A percentile compares a stretch with the other conserved stretches of the same genome.
These are phyloP conservation scores for Podilymbus podiceps DNA, from an alignment of 2,113 vertebrate genomes.

Conservation along the genomic window DNA sequence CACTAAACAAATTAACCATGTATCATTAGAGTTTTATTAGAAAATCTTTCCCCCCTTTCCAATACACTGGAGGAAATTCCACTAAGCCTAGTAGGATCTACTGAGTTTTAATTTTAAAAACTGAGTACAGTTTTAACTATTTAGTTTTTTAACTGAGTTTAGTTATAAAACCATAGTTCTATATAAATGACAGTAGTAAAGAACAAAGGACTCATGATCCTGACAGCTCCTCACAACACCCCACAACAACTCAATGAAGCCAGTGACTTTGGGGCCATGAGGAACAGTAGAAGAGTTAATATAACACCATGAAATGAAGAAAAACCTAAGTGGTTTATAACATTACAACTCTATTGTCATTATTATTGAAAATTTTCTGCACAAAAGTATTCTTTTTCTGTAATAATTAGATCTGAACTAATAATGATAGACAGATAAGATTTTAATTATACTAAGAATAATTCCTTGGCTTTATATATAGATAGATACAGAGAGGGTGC, in stretches of 20 bases:
- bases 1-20: neutral
- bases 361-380: neutral
- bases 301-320: neutral
- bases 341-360: neutral
- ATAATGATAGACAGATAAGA: neutral
- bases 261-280: fast-evolving
- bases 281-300: neutral
- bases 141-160: neutral
- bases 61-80: neutral
- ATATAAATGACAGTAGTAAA: neutral
- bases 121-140: fast-evolving
- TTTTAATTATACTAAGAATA: neutral
- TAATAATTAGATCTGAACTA: neutral
- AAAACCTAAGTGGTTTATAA: neutral
- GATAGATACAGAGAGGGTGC: neutral
- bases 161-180: neutral
- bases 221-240: neutral
- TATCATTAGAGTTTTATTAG: neutral
- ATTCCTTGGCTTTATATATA: neutral
- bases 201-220: neutral
- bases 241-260: neutral
- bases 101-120: neutral
- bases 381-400: neutral
- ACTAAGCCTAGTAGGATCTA: too few relatives aligned
- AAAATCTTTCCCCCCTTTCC: neutral